Evolutionary conservation across 2,888 invertebrate genomes (phyloP).

Genomic region (Drosophila nigricruria): DNA sequence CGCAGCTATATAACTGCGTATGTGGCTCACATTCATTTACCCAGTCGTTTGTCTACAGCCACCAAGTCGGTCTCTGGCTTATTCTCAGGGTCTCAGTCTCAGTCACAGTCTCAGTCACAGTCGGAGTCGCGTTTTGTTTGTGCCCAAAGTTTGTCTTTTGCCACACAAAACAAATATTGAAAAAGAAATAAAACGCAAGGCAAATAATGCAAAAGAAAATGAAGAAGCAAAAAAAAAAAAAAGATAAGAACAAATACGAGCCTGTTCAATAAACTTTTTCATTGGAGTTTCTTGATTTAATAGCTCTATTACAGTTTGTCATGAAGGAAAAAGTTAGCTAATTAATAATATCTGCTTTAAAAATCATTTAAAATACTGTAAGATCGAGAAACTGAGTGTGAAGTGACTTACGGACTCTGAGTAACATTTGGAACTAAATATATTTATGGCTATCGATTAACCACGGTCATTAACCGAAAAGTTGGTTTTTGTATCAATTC

Average conservation of each 20-base stretch:
- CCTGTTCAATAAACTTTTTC: slow-evolving; percentile 37
- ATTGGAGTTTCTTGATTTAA: slow-evolving; percentile 7
- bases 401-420: not conserved
- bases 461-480: not conserved
- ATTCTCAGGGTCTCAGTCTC: slow-evolving; percentile 4
- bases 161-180: slow-evolving; percentile 75
- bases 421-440: not conserved
- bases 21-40: slow-evolving; percentile 58
- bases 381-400: no score
- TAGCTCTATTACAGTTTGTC: not conserved
- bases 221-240: slow-evolving; percentile 11
- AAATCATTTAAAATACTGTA: not conserved
- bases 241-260: slow-evolving; percentile 28
- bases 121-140: slow-evolving; percentile 36
- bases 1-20: slow-evolving; percentile 2
- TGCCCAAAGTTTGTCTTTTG: slow-evolving; percentile 61
- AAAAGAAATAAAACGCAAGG: slow-evolving; percentile 70
- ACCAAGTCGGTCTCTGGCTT: slow-evolving; percentile 37
- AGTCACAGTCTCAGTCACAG: slow-evolving; percentile 10
- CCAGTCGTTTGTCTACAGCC: slow-evolving; percentile 44
- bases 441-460: not conserved
- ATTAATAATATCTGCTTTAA: not conserved
- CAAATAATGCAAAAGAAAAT: slow-evolving; percentile 53
- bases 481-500: no score
- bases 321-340: not conserved